phyloP scores from a whole-genome alignment of 2,797 vertebrate species.

The Gallinago solitaria region DNA sequence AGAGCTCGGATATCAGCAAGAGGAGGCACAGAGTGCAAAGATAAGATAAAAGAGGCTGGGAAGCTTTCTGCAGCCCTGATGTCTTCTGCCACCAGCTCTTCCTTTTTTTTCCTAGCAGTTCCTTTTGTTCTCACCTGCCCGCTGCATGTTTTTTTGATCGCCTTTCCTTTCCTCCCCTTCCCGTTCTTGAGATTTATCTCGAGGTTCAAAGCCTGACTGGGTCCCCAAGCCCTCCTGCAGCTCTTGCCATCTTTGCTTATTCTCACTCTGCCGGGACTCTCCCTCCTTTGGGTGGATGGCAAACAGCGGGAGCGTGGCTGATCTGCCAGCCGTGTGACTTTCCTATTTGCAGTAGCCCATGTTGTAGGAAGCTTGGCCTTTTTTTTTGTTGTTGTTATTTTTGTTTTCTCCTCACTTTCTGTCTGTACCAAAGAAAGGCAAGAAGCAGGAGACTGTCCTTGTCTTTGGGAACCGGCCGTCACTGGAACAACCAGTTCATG shows the following conservation, averaged over 20 bases:
- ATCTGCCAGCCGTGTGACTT: neutral
- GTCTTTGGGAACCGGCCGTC: neutral
- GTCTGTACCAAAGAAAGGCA: neutral
- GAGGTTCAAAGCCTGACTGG: neutral
- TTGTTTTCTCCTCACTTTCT: neutral
- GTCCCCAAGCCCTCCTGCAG: neutral
- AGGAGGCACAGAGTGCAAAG: neutral
- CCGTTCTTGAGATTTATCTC: neutral
- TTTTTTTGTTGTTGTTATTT: neutral
- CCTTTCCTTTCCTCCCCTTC: neutral
- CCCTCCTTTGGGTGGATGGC: fast-evolving
- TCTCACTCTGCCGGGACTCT: neutral
- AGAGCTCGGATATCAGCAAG: neutral
- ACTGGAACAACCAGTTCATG: neutral
- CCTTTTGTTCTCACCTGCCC: neutral
- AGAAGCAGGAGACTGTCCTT: neutral
- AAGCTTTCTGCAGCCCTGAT: neutral
- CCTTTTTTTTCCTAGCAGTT: neutral
- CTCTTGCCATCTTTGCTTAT: neutral
- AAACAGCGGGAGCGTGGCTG: neutral
- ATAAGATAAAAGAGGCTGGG: neutral
- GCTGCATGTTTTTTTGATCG: neutral
- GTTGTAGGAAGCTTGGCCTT: neutral
- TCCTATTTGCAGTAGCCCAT: neutral
- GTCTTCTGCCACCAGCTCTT: neutral